A percentile compares a stretch with the other conserved stretches of the same genome.
Evolutionary conservation across 2,888 invertebrate species (phyloP).

Genomic region (Pollenia labialis): DNA sequence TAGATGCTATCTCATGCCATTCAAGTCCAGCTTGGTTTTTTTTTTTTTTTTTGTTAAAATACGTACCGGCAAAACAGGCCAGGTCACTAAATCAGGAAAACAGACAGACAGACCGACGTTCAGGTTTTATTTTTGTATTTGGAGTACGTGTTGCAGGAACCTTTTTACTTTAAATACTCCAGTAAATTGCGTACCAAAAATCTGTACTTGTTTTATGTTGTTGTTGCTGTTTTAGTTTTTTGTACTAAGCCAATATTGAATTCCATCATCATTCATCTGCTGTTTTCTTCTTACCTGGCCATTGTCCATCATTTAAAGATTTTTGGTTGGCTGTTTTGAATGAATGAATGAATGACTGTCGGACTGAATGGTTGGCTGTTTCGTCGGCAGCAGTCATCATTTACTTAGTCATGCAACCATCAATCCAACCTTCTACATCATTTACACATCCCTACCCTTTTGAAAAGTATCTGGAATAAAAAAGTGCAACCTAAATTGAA

Average conservation of each 20-base stretch:
- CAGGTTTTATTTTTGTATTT: slow-evolving; percentile 4
- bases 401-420: slow-evolving; percentile 71
- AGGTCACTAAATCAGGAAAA: not conserved
- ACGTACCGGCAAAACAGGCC: slow-evolving; percentile 11
- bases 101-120: not conserved
- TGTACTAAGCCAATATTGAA: slow-evolving; percentile 27
- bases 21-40: slow-evolving; percentile 20
- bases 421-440: slow-evolving; percentile 55
- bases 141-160: slow-evolving; percentile 53
- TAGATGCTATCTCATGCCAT: slow-evolving; percentile 68
- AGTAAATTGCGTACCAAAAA: slow-evolving; percentile 48
- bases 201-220: slow-evolving; percentile 25
- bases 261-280: slow-evolving; percentile 56
- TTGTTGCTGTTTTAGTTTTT: slow-evolving; percentile 25
- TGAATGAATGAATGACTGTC: slow-evolving; percentile 22
- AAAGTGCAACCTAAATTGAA: slow-evolving; percentile 41
- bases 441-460: slow-evolving; percentile 61
- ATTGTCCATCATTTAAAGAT: slow-evolving; percentile 65
- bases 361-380: not conserved
- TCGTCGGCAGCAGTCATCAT: slow-evolving; percentile 57
- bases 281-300: slow-evolving; percentile 53
- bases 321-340: slow-evolving; percentile 59
- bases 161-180: slow-evolving; percentile 32
- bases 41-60: not conserved
- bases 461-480: not conserved